Evolutionary conservation across 2,797 vertebrate genomes (phyloP), one percentile per base, ranked within the genome.

Genomic region (Xenopus petersii): DNA sequence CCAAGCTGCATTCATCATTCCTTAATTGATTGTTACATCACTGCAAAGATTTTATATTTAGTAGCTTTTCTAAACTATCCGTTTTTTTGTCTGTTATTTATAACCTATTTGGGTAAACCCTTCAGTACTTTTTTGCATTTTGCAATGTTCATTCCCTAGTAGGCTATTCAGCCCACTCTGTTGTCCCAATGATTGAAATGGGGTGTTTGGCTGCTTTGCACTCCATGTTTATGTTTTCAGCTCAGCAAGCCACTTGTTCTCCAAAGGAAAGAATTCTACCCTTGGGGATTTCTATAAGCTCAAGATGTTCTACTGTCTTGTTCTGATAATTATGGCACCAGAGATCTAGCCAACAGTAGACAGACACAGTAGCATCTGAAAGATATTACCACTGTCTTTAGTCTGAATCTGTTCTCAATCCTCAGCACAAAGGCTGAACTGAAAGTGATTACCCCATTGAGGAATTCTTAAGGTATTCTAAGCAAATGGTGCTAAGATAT

Each of bases 341-440:
- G 0, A 54, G 51, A 75, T 65, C 54, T 72, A 30, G 71, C 69
- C 67, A 75, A 77, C 70, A 62, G 81, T 64, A 70, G 81, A 72
- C 67, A 83, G 78, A 82, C 61, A 73, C 61, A 51, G 58, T 64
- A 75, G 67, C 65, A 86, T 80, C 83, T 87, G 82, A 80, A 81
- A 86, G 63, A 70, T 11, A 83, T 84, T 81, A 85, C 33, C 30
- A 62, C 24, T 64, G 75, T 65, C 79, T 83, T 72, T 70, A 72
- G 64, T 71, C 80, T 78, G 0, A 0, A 71, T 67, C 80, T 67
- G 71, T 70, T 82, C 48, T 74, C 79, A 77, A 74, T 68, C 79
- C 75, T 17, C 64, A 64, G 70, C 46, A 79, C 66, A 74, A 42
- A 80, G 67, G 51, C n/a, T 64, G 2, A 30, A 42, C 11, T 82